These are phyloP conservation scores for Cephus spinipes DNA, from an alignment of 2,888 invertebrate genomes.

Conservation along the genomic window DNA sequence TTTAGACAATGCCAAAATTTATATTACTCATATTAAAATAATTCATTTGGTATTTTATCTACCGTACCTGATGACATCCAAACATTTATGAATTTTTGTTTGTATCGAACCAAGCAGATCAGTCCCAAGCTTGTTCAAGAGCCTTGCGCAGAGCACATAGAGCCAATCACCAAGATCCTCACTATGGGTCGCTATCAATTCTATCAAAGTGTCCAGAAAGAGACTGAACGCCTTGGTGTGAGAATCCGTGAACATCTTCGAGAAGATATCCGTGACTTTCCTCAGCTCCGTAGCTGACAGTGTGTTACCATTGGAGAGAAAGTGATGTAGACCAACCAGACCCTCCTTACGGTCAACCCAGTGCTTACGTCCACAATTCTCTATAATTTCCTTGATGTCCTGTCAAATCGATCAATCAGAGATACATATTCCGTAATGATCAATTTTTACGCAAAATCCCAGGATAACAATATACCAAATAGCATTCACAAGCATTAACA, in stretches of 20 bases:
- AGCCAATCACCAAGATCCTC: constrained; percentile 93
- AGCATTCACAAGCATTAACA: neutral
- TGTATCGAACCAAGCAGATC: constrained; percentile 94
- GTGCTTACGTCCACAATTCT: constrained; percentile 87
- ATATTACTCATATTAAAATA: neutral
- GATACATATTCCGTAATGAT: neutral
- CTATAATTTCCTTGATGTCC: constrained; percentile 88
- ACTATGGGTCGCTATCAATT: constrained; percentile 87
- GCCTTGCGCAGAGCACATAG: constrained; percentile 87
- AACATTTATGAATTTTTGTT: constrained; percentile 87
- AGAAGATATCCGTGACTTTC: constrained; percentile 91
- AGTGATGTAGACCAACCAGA: constrained; percentile 81
- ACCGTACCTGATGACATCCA: constrained; percentile 79
- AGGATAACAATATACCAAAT: neutral
- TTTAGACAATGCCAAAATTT: neutral
- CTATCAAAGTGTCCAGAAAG: constrained; percentile 93
- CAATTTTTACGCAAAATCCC: neutral
- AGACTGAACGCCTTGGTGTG: constrained; percentile 94
- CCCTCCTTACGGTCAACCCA: constrained; percentile 98
- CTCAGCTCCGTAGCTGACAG: constrained; percentile 79
- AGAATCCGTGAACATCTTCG: constrained; percentile 97
- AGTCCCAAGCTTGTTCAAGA: constrained; percentile 89
- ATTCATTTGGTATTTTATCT: neutral
- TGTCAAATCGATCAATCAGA: constrained; percentile 61
- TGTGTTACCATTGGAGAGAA: constrained; percentile 77